A percentile compares a stretch with the other conserved stretches of the same genome.
Conservation (phyloP, 2,888 invertebrate genomes). For the Gandaritis pyraliata region DNA sequence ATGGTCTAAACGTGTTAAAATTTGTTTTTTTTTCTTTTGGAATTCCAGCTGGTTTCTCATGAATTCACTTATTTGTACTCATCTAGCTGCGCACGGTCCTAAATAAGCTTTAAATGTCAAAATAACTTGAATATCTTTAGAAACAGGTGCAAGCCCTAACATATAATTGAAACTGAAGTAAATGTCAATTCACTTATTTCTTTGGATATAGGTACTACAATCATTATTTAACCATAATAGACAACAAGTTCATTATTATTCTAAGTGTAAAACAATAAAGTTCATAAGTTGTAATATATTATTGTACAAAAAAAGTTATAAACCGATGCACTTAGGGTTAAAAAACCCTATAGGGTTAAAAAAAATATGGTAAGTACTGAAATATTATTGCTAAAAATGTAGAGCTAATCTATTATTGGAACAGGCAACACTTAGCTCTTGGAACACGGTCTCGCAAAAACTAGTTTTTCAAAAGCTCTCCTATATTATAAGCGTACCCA, state of each 20-base stretch:
- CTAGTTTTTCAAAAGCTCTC: conserved; percentile 20
- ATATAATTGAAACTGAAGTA: not conserved
- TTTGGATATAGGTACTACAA: no score
- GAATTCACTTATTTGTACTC: conserved; percentile 28
- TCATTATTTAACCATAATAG: no score
- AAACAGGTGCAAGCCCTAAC: conserved; percentile 40
- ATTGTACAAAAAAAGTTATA: no score
- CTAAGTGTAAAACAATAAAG: no score
- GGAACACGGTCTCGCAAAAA: conserved; percentile 23
- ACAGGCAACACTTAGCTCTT: not conserved
- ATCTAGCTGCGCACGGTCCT: conserved; percentile 25
- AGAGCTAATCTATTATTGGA: no score
- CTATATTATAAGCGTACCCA: conserved; percentile 20
- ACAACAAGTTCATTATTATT: no score
- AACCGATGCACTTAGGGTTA: no score
- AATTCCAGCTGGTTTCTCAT: conserved; percentile 25
- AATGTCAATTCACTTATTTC: conserved; percentile 8
- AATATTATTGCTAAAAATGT: no score
- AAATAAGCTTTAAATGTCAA: conserved; percentile 48
- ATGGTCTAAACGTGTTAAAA: conserved; percentile 18
- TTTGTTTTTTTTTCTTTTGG: not conserved
- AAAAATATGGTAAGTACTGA: not conserved
- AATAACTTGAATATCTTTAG: conserved; percentile 42
- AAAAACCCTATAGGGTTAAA: not conserved
- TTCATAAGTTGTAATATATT: no score